Percentiles rank a stretch among this genome's conserved stretches.
phyloP scores from a whole-genome alignment of 1,140 invertebrate genomes.

The Drosophila pseudoananassae region DNA sequence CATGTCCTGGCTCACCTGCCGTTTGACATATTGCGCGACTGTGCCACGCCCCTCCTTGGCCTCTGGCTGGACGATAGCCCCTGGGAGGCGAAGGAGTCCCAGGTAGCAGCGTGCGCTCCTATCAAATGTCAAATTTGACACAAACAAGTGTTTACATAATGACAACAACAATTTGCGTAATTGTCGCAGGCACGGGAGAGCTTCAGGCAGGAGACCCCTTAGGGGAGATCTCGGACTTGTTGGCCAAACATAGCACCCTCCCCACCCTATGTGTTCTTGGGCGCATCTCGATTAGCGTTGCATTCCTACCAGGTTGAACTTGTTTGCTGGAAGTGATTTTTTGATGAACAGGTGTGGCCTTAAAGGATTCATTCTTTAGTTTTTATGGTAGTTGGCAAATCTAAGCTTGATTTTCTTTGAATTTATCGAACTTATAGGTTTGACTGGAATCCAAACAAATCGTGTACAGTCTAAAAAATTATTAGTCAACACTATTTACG shows the following conservation, averaged over 20 bases:
- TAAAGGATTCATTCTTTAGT: too few species aligned
- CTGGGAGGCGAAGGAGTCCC: background rate
- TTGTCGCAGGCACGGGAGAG: slow-evolving; percentile 55
- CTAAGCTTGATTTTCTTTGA: too few species aligned
- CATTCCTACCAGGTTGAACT: slow-evolving; percentile 42
- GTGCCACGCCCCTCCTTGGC: slow-evolving; percentile 2
- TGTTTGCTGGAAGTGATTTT: slow-evolving; percentile 34
- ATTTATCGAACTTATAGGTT: too few species aligned
- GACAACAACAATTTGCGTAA: slow-evolving; percentile 82
- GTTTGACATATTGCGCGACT: slow-evolving; percentile 58
- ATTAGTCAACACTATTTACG: too few species aligned
- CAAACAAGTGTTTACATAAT: slow-evolving; percentile 82
- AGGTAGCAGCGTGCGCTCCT: slow-evolving; percentile 28
- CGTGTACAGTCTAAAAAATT: too few species aligned
- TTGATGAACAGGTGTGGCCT: background rate
- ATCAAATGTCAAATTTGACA: slow-evolving; percentile 82
- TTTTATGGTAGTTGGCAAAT: too few species aligned
- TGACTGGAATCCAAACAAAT: too few species aligned
- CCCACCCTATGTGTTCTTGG: slow-evolving; percentile 10
- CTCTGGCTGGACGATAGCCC: background rate
- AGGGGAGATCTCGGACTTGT: slow-evolving; percentile 1
- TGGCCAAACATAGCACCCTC: slow-evolving; percentile 14
- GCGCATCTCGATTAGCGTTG: slow-evolving; percentile 12
- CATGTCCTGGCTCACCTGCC: slow-evolving; percentile 65
- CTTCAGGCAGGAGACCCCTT: slow-evolving; percentile 6